These are phyloP conservation scores for Diogma glabrata DNA, from an alignment of 2,888 invertebrate genomes.

Conservation along the genomic window DNA sequence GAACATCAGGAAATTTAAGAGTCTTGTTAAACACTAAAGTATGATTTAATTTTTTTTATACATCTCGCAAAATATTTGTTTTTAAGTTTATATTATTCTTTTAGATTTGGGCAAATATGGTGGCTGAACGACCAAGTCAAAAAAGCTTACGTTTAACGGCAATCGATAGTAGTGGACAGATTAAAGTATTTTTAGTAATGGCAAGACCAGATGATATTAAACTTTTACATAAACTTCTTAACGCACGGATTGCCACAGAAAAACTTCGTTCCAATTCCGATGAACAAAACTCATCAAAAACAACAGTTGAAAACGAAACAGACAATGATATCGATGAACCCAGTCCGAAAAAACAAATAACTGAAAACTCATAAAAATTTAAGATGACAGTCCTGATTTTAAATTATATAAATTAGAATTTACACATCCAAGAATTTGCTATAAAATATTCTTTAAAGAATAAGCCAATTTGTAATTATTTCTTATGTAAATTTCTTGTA, in stretches of 20 bases:
- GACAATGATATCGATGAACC: too few species aligned
- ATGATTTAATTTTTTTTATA: background rate
- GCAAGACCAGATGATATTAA: slow-evolving; percentile 60
- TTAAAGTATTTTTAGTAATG: slow-evolving; percentile 79
- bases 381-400: too few species aligned
- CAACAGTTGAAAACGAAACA: too few species aligned
- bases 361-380: too few species aligned
- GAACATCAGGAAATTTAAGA: slow-evolving; percentile 78
- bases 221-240: slow-evolving; percentile 49
- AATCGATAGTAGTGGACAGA: slow-evolving; percentile 66
- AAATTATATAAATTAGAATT: too few species aligned
- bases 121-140: slow-evolving; percentile 72
- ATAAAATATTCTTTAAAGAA: too few species aligned
- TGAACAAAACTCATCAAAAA: too few species aligned
- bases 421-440: too few species aligned
- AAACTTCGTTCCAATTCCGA: too few species aligned
- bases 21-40: slow-evolving; percentile 88
- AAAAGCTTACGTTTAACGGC: slow-evolving; percentile 84
- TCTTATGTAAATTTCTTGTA: too few species aligned
- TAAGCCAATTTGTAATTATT: too few species aligned
- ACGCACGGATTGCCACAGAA: slow-evolving; percentile 40
- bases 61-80: background rate
- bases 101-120: slow-evolving; percentile 82
- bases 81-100: slow-evolving; percentile 19
- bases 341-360: too few species aligned